phyloP scores from a whole-genome alignment of 2,888 invertebrate species.

The Adelphocoris suturalis region DNA sequence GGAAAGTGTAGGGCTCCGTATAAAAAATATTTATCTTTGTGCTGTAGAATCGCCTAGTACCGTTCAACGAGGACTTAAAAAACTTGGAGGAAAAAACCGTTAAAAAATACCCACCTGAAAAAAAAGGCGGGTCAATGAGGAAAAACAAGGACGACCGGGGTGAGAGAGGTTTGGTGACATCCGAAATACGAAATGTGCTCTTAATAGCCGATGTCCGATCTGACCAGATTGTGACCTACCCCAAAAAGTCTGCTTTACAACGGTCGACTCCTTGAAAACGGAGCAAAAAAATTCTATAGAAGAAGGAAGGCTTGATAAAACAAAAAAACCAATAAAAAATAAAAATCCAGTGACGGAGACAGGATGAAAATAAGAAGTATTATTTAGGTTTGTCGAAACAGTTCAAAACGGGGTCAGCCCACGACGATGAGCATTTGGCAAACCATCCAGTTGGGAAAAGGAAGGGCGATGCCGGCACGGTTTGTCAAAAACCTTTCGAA shows the following conservation, averaged over 20 bases:
- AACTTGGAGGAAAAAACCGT: not conserved
- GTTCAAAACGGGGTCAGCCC: constrained; percentile 9
- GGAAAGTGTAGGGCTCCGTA: not conserved
- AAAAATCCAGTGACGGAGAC: too few relatives aligned
- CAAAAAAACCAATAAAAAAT: not conserved
- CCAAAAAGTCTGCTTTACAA: not conserved
- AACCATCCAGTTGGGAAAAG: not conserved
- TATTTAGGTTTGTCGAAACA: constrained; percentile 29
- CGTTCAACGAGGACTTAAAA: not conserved
- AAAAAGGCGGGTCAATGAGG: not conserved
- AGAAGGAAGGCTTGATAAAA: not conserved
- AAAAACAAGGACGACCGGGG: constrained; percentile 5
- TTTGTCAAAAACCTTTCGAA: constrained; percentile 39
- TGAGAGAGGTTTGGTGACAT: not conserved
- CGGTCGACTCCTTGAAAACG: not conserved
- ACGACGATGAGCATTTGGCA: constrained; percentile 3
- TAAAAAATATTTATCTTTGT: not conserved
- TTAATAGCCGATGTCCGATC: not conserved
- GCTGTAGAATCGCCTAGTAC: not conserved
- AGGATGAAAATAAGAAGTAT: not conserved
- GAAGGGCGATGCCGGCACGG: constrained; percentile 12
- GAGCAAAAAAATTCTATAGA: not conserved
- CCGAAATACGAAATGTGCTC: constrained; percentile 10
- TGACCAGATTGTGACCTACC: not conserved
- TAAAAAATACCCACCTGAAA: not conserved